Base-by-base conservation (phyloP, 2,888 invertebrate species). In the Lasioglossum oenotherae region DNA sequence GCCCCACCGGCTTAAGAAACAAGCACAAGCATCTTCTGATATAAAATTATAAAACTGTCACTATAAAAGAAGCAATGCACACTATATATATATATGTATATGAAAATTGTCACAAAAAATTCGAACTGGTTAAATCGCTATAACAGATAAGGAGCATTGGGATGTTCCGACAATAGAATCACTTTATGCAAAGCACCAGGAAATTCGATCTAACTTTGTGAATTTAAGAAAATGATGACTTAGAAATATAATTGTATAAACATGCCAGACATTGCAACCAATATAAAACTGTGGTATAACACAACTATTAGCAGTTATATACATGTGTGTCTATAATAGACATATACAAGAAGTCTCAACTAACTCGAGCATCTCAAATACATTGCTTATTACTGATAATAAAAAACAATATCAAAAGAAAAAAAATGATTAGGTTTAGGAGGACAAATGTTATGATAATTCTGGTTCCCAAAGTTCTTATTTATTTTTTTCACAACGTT, bases 11-110 rank as follows among this genome's bases (percentile, higher is more conserved):
- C 89, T 90, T 90, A 78, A 91, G 87, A 92, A 91, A 91, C 89
- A 93, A 93, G 92, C 93, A 81, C 91, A 93, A 93, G 94, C 93
- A 92, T 90, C 87, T 79, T 87, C 86, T 78, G 77, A 89, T 89
- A 74, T 89, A 74, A 92, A 89, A 91, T 89, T 84, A 91, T 87
- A 91, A 91, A 74, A 88, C 86, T 87, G 75, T 87, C 88, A 81
- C 87, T 88, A 88, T 89, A 89, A 86, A 91, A 84, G 79, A 91
- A 91, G 91, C 91, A 90, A 89, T 88, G 88, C 90, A 90, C 87
- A 83, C 89, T 88, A 80, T 80, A n/a, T 53, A 31, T 31, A 49
- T 49, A 53, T 53, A 53, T 23, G 2, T 23, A 53, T 53, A 80
- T 72, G 78, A 78, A 81, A 83, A 85, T 81, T 87, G 72, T 87